These are phyloP conservation scores for Chlorospingus flavigularis DNA, from an alignment of 2,797 vertebrate genomes.

Conservation along the genomic window DNA sequence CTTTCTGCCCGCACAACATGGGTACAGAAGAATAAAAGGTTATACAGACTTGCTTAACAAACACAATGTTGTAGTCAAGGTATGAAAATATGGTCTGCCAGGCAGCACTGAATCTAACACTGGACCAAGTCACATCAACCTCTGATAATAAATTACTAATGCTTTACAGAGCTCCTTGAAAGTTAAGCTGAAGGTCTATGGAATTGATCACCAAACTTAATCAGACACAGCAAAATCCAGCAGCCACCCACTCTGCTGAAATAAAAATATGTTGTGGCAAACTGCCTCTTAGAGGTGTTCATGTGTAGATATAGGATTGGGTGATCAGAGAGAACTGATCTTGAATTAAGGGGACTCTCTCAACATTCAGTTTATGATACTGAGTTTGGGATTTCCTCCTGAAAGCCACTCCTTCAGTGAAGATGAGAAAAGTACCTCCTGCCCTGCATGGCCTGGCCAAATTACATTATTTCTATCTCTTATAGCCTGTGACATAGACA, in stretches of 20 bases:
- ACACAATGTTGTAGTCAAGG: neutral
- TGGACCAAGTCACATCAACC: neutral
- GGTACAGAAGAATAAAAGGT: neutral
- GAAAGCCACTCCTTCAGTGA: neutral
- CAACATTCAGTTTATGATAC: neutral
- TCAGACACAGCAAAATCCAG: neutral
- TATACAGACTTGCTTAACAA: neutral
- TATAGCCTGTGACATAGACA: neutral
- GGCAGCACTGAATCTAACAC: neutral
- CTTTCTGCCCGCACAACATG: neutral
- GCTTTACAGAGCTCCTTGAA: neutral
- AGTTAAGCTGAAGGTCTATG: neutral
- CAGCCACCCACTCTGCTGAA: neutral
- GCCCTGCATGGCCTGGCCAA: neutral
- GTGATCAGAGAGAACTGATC: neutral
- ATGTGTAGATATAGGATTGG: neutral
- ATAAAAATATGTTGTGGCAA: neutral
- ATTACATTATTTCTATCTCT: neutral
- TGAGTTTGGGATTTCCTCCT: neutral
- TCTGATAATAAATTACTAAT: neutral
- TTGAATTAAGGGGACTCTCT: neutral
- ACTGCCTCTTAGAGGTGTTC: neutral
- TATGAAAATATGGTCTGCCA: neutral
- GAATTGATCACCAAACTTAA: neutral
- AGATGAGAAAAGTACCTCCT: neutral